Base-by-base conservation (phyloP, 2,797 vertebrate species). In the Sibirionetta formosa region DNA sequence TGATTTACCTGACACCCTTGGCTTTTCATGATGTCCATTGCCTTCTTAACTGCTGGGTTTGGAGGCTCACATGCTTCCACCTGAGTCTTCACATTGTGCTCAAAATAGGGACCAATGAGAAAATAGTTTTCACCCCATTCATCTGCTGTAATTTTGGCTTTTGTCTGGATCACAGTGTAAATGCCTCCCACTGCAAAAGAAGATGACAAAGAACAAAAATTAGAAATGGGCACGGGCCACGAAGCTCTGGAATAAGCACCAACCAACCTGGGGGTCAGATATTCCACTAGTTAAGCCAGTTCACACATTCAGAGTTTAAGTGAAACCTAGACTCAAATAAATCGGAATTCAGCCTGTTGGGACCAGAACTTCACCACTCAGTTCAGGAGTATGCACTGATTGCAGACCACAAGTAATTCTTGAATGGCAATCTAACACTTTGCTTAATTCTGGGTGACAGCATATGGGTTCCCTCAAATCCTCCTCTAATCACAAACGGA, bases 141-240 rank as follows among this genome's bases (percentile, higher is more conserved):
- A 16, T 99, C 99, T 71, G 98, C 98, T 0, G 99, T 99, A 82
- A 99, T 98, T 97, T 99, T 99, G n/a, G 99, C 98, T 96, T 99
- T 99, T 35, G 99, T 99, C 98, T 99, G 99, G 95, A 99, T 99
- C 94, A 99, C 99, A 0, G 99, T 99, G 97, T 99, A 99, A 97
- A 99, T 99, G 65, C 99, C 99, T 76, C 99, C 99, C 61, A 99
- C 99, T 99, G 98, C 51, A 96, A 86, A 68, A 95, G 87, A 96
- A 78, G 36, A 96, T 24, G 29, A 92, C 26, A 88, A 90, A 90
- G 18, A 90, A 50, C 16, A 80, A 46, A 44, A 71, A 44, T 23
- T 57, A 64, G 42, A 53, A 83, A 80, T 22, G 6, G 11, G 3
- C 7, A 73, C 14, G 46, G 54, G 31, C 22, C 61, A 64, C 56